phyloP scores from a whole-genome alignment of 2,113 vertebrate genomes.

The Polypterus senegalus region DNA sequence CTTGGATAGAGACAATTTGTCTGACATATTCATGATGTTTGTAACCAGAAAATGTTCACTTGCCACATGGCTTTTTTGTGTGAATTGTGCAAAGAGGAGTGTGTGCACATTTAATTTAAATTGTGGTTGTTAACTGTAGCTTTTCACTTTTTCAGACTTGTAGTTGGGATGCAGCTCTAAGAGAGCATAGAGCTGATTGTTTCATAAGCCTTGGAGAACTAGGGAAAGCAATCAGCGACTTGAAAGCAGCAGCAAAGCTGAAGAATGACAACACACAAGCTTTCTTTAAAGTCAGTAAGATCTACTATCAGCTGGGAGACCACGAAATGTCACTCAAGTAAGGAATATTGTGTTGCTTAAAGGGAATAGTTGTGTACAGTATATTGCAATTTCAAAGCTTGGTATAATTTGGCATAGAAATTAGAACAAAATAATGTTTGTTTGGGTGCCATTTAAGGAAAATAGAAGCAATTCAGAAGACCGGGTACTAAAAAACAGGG shows the following conservation, averaged over 20 bases:
- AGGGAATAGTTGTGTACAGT: too few species aligned
- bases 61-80: background rate
- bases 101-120: constrained; percentile 21
- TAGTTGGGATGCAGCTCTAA: constrained; percentile 78
- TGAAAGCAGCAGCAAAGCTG: constrained; percentile 85
- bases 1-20: too few species aligned
- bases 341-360: constrained; percentile 19
- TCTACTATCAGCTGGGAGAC: constrained; percentile 89
- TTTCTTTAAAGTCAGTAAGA: constrained; percentile 86
- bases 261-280: constrained; percentile 91
- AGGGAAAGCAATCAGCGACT: constrained; percentile 85
- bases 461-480: too few species aligned
- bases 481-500: too few species aligned
- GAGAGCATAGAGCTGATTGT: constrained; percentile 88
- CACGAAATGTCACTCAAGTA: constrained; percentile 89
- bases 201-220: constrained; percentile 80
- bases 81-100: background rate
- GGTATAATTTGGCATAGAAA: too few species aligned
- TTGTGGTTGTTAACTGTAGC: constrained; percentile 37
- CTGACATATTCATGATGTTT: too few species aligned
- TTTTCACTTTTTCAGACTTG: constrained; percentile 63
- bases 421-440: too few species aligned
- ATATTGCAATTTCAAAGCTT: too few species aligned
- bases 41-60: too few species aligned
- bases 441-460: too few species aligned